Evolutionary conservation across 1,140 invertebrate species (phyloP).

Genomic region (Bombus consobrinus): DNA sequence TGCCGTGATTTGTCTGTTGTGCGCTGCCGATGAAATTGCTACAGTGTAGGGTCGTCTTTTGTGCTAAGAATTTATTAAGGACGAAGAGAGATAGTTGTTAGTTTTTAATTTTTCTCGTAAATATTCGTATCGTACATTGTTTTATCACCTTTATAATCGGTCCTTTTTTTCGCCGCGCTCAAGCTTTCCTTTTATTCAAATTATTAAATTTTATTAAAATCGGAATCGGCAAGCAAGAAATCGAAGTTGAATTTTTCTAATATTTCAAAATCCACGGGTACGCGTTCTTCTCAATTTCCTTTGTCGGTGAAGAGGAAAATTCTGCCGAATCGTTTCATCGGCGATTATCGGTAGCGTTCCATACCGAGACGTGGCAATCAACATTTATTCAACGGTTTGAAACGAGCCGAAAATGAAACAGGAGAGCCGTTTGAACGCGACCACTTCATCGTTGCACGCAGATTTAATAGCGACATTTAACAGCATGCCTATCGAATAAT

Average conservation of each 20-base stretch:
- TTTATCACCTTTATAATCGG: no score
- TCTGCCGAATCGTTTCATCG: neutral
- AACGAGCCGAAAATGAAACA: slow-evolving; percentile 1
- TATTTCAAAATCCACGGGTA: neutral
- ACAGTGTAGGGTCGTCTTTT: no score
- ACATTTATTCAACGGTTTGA: neutral
- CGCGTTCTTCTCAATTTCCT: neutral
- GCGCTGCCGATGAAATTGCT: no score
- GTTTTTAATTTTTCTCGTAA: no score
- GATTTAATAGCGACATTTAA: slow-evolving; percentile 9
- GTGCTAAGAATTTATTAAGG: no score
- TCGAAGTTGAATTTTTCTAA: neutral
- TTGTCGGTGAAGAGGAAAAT: neutral
- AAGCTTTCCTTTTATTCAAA: rapidly evolving
- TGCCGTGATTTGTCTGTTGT: no score
- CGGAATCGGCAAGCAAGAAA: neutral
- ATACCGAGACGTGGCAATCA: neutral
- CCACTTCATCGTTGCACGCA: neutral
- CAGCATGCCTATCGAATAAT: neutral
- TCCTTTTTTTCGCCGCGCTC: no score
- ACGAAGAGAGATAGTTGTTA: no score
- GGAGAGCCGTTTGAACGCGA: neutral
- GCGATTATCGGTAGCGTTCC: neutral
- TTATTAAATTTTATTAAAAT: neutral
- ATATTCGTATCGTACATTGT: no score